Evolutionary conservation across 2,797 vertebrate genomes (phyloP).

Genomic region (Diglossa cyanea): DNA sequence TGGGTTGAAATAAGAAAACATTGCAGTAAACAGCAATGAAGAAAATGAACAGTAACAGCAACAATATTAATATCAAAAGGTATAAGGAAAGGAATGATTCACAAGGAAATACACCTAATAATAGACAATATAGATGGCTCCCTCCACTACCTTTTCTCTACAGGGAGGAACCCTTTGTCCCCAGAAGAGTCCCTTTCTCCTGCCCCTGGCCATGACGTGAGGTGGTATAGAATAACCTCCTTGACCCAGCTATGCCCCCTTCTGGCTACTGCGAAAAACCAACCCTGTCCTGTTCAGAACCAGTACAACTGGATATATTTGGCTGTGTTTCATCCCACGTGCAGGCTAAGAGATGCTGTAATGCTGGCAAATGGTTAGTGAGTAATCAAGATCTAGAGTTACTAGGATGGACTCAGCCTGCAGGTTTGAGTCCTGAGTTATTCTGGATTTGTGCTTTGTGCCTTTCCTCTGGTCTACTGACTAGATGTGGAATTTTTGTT

Average conservation of each 20-base stretch:
- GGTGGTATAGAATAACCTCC: not conserved
- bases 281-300: not conserved
- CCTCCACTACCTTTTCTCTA: not conserved
- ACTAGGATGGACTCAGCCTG: not conserved
- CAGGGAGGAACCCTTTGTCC: not conserved
- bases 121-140: not conserved
- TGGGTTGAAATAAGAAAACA: not conserved
- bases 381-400: not conserved
- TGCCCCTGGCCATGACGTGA: not conserved
- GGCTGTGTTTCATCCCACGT: not conserved
- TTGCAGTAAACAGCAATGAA: not conserved
- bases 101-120: not conserved
- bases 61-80: not conserved
- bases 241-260: not conserved
- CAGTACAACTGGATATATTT: not conserved
- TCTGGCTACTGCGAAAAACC: not conserved
- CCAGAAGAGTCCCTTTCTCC: not conserved
- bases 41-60: not conserved
- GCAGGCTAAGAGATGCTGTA: not conserved
- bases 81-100: not conserved
- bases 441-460: not conserved
- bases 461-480: not conserved
- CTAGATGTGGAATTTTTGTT: not conserved
- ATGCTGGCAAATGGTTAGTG: not conserved
- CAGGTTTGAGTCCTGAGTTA: not conserved